Conservation (phyloP, 1,140 invertebrate genomes). For the Drosophila malerkotliana region DNA sequence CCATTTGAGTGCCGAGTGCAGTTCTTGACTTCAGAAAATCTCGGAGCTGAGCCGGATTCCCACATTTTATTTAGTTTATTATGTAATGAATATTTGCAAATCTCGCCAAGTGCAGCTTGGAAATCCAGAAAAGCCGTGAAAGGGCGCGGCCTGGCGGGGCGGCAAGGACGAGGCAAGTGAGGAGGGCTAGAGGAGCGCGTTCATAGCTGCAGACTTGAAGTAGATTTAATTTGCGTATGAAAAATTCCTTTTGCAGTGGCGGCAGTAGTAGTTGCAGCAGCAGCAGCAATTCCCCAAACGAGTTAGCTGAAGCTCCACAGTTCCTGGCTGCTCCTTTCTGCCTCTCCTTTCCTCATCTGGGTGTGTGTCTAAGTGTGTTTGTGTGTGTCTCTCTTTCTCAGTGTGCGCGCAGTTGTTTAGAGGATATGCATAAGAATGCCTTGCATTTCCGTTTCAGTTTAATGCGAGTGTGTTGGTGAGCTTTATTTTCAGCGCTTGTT, state of each 20-base stretch:
- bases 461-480: slow-evolving; percentile 58
- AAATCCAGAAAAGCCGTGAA: slow-evolving; percentile 5
- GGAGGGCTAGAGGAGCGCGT: slow-evolving; percentile 8
- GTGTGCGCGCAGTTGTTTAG: slow-evolving; percentile 67
- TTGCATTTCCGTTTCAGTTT: slow-evolving; percentile 80
- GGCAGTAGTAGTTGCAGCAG: slow-evolving; percentile 34
- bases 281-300: slow-evolving; percentile 72
- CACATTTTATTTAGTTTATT: slow-evolving; percentile 72
- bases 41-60: slow-evolving; percentile 36
- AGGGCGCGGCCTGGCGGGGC: slow-evolving; percentile 1
- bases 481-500: slow-evolving; percentile 59
- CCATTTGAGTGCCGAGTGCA: background rate
- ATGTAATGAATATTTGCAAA: slow-evolving; percentile 77
- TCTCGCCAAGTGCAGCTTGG: slow-evolving; percentile 35
- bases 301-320: slow-evolving; percentile 42
- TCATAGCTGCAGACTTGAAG: slow-evolving; percentile 54
- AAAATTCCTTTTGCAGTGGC: slow-evolving; percentile 67
- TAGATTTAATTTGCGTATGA: slow-evolving; percentile 81
- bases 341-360: slow-evolving; percentile 1
- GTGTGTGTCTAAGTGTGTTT: slow-evolving; percentile 1
- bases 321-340: slow-evolving; percentile 20
- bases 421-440: slow-evolving; percentile 82
- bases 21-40: slow-evolving; percentile 15
- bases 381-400: slow-evolving; percentile 7
- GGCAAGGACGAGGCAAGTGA: slow-evolving; percentile 6